Percentiles rank a stretch among this genome's conserved stretches.
These are phyloP conservation scores for Gyps fulvus DNA, from an alignment of 2,113 vertebrate species.

Conservation along the genomic window DNA sequence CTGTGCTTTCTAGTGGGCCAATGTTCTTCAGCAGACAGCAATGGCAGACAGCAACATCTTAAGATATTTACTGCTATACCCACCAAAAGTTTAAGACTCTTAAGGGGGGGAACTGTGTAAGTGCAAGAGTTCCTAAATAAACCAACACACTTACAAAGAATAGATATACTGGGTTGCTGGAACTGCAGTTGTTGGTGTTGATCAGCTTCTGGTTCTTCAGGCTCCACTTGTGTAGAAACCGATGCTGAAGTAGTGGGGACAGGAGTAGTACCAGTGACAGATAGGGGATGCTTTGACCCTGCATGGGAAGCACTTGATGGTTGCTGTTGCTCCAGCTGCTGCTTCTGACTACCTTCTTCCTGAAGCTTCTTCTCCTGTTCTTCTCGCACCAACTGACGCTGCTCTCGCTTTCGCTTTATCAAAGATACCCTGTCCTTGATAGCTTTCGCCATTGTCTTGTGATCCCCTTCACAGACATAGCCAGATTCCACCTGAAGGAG, in stretches of 20 bases:
- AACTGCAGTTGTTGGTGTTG: slow-evolving; percentile 88
- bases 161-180: slow-evolving; percentile 80
- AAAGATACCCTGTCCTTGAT: slow-evolving; percentile 97
- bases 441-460: slow-evolving; percentile 99
- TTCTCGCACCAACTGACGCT: slow-evolving; percentile 90
- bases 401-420: slow-evolving; percentile 93
- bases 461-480: slow-evolving; percentile 97
- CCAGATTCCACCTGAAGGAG: slow-evolving; percentile 91
- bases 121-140: neutral
- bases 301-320: slow-evolving; percentile 66
- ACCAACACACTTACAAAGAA: slow-evolving; percentile 81
- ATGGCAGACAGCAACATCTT: neutral
- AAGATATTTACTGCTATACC: neutral
- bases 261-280: slow-evolving; percentile 47
- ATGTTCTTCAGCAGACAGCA: neutral
- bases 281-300: slow-evolving; percentile 64
- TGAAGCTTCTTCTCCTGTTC: slow-evolving; percentile 90
- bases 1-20: neutral
- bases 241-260: slow-evolving; percentile 68
- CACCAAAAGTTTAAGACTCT: neutral
- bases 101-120: neutral
- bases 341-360: slow-evolving; percentile 79
- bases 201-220: slow-evolving; percentile 89
- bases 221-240: slow-evolving; percentile 81
- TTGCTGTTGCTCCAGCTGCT: slow-evolving; percentile 74